Base-by-base conservation (phyloP, 2,113 vertebrate genomes). In the Tachuris rubrigastra region DNA sequence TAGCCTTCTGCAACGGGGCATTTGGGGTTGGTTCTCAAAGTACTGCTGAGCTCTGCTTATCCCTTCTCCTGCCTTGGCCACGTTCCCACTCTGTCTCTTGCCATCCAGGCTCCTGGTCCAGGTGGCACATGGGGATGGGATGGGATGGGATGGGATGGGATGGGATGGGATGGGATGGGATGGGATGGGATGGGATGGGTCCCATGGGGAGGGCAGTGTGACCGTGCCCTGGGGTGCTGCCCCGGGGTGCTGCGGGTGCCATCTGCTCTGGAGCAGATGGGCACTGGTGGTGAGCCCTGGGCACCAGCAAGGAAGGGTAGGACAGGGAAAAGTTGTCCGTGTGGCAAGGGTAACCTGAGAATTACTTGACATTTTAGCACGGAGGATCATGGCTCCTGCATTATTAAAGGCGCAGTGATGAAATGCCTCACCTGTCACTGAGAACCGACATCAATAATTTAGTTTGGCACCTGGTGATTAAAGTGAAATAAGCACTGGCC, bases 211-310 rank as follows among this genome's bases (percentile, higher is more conserved):
- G 41, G 78, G 85, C 86, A 88, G 79, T 2, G 3, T 25, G 81
- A 9, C 65, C 19, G 6, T 65, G 37, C 16, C 39, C 44, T 8
- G 4, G 25, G 73, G 89, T 33, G 65, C 53, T 92, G 87, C 79
- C 52, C 77, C 46, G 0, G 1, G 30, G 46, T 1, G 8, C 96
- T 95, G 96, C 69, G 2, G 6, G 47, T 73, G 42, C 94, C 60
- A 53, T 93, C 95, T 97, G 97, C 60, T 22, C 3, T 44, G 88
- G 93, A 97, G 88, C 98, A 98, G 98, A 63, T 96, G 97, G 97
- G 72, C 2, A 17, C 90, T 46, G 96, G 95, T 72, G 77, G 27
- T 46, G 86, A 71, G 60, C 60, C 47, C 68, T 55, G 0, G 1
- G 63, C 1, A 0, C 41, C 31, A 1, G 7, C 12, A 3, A 3